phyloP scores from a whole-genome alignment of 2,113 vertebrate species.

The Alectura lathami region DNA sequence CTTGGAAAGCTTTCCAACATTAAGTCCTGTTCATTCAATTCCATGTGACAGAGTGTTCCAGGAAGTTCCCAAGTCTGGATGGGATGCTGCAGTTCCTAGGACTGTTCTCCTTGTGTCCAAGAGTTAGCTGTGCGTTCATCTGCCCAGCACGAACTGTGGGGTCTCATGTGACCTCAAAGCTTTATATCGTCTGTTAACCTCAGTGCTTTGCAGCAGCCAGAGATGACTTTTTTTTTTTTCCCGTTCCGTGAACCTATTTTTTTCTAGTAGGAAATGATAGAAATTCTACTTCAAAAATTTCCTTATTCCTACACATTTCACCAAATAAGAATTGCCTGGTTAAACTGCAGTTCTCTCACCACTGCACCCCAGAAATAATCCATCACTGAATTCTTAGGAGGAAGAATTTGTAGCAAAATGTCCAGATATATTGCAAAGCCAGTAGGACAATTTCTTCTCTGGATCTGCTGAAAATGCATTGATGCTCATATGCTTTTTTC shows the following conservation, averaged over 20 bases:
- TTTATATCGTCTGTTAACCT: not conserved
- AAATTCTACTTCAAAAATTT: not conserved
- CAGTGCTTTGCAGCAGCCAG: not conserved
- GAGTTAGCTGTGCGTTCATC: not conserved
- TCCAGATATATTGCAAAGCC: not conserved
- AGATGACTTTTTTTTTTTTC: rapidly evolving
- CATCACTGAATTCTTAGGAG: not conserved
- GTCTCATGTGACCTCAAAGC: not conserved
- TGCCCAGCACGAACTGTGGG: not conserved
- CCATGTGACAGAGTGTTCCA: not conserved
- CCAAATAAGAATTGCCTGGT: not conserved
- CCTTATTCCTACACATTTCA: not conserved
- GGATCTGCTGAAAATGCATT: not conserved
- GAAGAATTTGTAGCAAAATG: not conserved
- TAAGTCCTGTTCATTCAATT: not conserved
- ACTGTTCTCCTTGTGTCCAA: not conserved
- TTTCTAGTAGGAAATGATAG: not conserved
- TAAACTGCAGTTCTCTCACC: not conserved
- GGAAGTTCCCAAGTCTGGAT: not conserved
- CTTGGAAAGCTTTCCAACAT: not conserved
- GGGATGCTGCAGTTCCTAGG: not conserved
- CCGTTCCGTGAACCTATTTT: not conserved
- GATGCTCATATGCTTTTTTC: not conserved
- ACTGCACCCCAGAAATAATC: not conserved
- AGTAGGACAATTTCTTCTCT: not conserved